A percentile compares a stretch with the other conserved stretches of the same genome.
Conservation (phyloP, 2,888 invertebrate species). For the Hypsopygia costalis region DNA sequence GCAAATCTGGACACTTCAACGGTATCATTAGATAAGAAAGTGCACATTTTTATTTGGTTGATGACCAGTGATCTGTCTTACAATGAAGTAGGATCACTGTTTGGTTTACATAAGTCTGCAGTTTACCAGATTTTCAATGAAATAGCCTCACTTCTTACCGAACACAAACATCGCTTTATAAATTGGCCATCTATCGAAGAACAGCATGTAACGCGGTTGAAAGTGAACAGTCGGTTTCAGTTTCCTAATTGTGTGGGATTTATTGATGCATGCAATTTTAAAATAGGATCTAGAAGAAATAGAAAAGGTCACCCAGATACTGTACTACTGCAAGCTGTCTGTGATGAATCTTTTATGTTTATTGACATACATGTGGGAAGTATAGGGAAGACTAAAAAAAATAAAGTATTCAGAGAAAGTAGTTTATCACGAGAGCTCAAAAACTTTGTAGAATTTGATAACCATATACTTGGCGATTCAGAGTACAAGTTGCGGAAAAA, state of each 20-base stretch:
- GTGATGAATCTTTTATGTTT: conserved; percentile 65
- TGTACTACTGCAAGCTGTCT: conserved; percentile 66
- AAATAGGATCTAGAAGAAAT: conserved; percentile 50
- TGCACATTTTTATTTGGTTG: conserved; percentile 63
- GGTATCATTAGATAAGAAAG: conserved; percentile 60
- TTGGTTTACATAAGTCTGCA: conserved; percentile 62
- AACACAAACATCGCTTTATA: conserved; percentile 53
- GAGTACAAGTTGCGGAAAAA: conserved; percentile 61
- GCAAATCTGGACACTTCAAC: conserved; percentile 35
- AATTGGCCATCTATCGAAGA: conserved; percentile 66
- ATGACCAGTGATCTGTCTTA: conserved; percentile 57
- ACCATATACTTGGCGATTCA: conserved; percentile 63
- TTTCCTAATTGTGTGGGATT: conserved; percentile 73
- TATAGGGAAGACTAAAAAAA: conserved; percentile 53
- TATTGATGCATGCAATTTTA: conserved; percentile 61
- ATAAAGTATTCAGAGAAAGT: conserved; percentile 59
- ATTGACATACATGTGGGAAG: conserved; percentile 58
- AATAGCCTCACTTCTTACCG: conserved; percentile 48
- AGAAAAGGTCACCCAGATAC: conserved; percentile 42
- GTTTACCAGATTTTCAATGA: conserved; percentile 64
- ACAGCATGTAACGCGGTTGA: conserved; percentile 64
- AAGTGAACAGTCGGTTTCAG: conserved; percentile 59
- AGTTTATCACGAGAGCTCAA: conserved; percentile 47
- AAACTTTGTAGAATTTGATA: conserved; percentile 62
- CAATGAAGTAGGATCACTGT: conserved; percentile 55